Base-by-base conservation (phyloP, 1,140 invertebrate species). In the Platyura marginata region DNA sequence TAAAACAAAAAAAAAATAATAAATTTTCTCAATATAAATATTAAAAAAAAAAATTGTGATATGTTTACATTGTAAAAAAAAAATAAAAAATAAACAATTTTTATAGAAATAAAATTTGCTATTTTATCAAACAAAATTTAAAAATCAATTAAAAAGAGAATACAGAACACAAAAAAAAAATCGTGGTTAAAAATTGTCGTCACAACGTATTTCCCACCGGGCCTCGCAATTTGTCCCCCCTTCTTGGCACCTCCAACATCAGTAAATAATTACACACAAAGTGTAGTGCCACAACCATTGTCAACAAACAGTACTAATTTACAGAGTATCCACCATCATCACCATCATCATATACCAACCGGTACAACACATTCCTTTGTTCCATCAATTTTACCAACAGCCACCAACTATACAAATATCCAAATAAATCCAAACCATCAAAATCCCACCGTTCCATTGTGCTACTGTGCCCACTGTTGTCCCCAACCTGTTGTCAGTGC, bases 351-450 rank as follows among this genome's bases (percentile, higher is more conserved):
- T 21, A 40, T 21, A 6, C 35, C 8, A 10, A 56, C 43, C 56
- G 54, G 54, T 52, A 51, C 55, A 56, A 55, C 23, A 29, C 10
- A 13, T 11, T 18, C 20, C 44, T 25, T 37, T 40, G 25, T n/a
- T 23, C n/a, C 32, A 43, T 22, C 45, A 38, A 21, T 49, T 53
- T 44, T 43, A 48, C 45, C 50, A 50, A 45, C 49, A 48, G 41
- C 46, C 35, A 44, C 2, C 23, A 43, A 47, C n/a, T 29, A 29
- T 29, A 8, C 25, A 29, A 29, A 29, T 29, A 29, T 29, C 25
- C 25, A 29, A 8, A 8, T 29, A 29, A 29, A 29, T 29, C 25
- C 25, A 8, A 29, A 6, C 6, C 37, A 55, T 3, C 51, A 51
- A 8, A 29, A 29, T 29, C 25, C 47, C 35, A 20, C 49, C 50